Base-by-base conservation (phyloP, 2,113 vertebrate genomes). In the Xerus inauris region DNA sequence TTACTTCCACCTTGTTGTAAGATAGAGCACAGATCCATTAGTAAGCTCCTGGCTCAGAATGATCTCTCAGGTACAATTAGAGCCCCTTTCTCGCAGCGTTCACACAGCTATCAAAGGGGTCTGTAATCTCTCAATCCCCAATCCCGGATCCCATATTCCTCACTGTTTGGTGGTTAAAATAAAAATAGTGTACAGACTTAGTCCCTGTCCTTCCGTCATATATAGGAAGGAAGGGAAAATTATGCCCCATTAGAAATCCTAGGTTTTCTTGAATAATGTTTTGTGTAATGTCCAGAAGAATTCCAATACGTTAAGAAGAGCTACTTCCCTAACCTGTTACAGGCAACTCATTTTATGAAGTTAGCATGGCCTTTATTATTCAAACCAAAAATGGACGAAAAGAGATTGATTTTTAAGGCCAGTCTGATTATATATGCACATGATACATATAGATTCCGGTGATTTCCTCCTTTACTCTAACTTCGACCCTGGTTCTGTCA, bases 331-430 rank as follows among this genome's bases (percentile, higher is more conserved):
- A 45, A 64, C 73, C 26, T 64, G 79, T 45, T 85, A 79, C 2
- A 2, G 51, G n/a, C 38, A 71, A 67, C 30, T 85, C 45, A 54
- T 59, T 89, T 92, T 47, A 82, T 42, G 9, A 28, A 28, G 38
- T 64, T 75, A 91, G 35, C 28, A 85, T 64, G 64, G 40, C n/a
- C 45, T 8, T 86, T 57, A n/a, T 59, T 86, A 80, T 59, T 97
- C 49, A 65, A 79, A 54, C 6, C 7, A 83, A 86, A 86, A 91
- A 64, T 32, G 40, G 76, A 75, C 45, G 49, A 54, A 92, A 89
- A 54, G 26, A 71, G 71, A 62, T 59, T 32, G 13, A 35, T 24
- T 6, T 42, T 73, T 82, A 51, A 71, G 72, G 13, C 26, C 26
- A 17, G 17, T 42, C 22, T 42, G 64, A 69, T 57, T 49, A 69